Conservation (phyloP, 2,113 vertebrate genomes). For the Sorex fumeus region DNA sequence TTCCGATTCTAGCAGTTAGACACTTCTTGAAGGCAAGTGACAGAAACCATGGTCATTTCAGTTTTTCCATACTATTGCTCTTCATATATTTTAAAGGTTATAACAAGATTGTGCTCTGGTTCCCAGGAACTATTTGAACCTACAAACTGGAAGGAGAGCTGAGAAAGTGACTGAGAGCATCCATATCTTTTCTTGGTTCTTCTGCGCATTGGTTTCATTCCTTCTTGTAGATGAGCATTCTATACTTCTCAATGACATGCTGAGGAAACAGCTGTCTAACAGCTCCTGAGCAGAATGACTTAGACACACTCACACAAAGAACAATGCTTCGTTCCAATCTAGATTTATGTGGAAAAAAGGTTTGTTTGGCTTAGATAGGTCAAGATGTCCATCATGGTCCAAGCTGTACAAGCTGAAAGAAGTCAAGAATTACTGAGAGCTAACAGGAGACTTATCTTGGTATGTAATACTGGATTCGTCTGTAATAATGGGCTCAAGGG, state of each 20-base stretch:
- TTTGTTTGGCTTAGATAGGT: not conserved
- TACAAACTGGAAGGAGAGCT: conserved; percentile 10
- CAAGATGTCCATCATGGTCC: not conserved
- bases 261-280: not conserved
- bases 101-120: conserved; percentile 6
- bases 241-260: conserved; percentile 32
- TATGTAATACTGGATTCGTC: not conserved
- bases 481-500: not conserved
- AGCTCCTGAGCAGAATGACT: not conserved
- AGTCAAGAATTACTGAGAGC: not conserved
- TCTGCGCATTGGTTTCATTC: conserved; percentile 18
- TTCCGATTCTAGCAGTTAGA: conserved; percentile 10
- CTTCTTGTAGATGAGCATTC: not conserved
- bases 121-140: not conserved
- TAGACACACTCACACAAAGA: not conserved
- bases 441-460: not conserved
- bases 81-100: not conserved
- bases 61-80: not conserved
- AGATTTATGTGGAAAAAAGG: not conserved
- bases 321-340: not conserved
- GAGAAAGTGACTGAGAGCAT: not conserved
- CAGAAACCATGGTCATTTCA: conserved; percentile 24
- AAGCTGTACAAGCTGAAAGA: not conserved
- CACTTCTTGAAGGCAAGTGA: conserved; percentile 23
- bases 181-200: not conserved